Percentiles rank a stretch among this genome's conserved stretches.
Conservation (phyloP, 2,888 invertebrate genomes). For the Conus canariensis region DNA sequence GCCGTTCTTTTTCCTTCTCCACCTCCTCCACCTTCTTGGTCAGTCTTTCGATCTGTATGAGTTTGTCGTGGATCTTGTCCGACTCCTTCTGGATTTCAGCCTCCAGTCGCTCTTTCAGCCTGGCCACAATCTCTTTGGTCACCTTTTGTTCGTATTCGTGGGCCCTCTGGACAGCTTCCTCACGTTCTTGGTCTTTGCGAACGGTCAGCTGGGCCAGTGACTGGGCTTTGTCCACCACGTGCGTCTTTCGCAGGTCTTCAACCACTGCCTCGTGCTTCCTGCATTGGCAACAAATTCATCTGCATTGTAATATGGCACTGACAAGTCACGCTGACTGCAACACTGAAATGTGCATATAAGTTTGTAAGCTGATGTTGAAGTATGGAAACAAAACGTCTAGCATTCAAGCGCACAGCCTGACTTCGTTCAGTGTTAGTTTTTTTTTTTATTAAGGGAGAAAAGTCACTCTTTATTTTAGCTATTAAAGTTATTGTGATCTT, state of each 20-base stretch:
- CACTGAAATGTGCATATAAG: too few relatives aligned
- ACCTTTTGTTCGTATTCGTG: slow-evolving; percentile 58
- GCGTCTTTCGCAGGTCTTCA: slow-evolving; percentile 50
- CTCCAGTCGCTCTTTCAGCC: slow-evolving; percentile 50
- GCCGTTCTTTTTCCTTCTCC: slow-evolving; percentile 46
- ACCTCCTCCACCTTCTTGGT: not conserved
- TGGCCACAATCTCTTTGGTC: slow-evolving; percentile 56
- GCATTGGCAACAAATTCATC: not conserved
- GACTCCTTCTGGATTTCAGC: slow-evolving; percentile 55
- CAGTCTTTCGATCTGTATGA: slow-evolving; percentile 48
- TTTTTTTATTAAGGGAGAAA: too few relatives aligned
- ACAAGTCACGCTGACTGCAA: not conserved
- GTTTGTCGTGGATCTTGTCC: slow-evolving; percentile 51
- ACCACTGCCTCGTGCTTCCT: slow-evolving; percentile 58
- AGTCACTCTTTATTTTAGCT: too few relatives aligned
- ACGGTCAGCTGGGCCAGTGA: slow-evolving; percentile 47
- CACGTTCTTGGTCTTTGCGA: slow-evolving; percentile 59
- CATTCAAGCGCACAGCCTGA: too few relatives aligned
- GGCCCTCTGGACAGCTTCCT: slow-evolving; percentile 60
- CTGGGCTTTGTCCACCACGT: slow-evolving; percentile 52
- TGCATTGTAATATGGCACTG: not conserved
- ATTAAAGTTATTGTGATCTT: too few relatives aligned
- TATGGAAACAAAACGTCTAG: too few relatives aligned
- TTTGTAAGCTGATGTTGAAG: too few relatives aligned
- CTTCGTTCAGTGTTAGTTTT: too few relatives aligned